Base-by-base conservation (phyloP, 1,140 invertebrate species). In the Popillia japonica region DNA sequence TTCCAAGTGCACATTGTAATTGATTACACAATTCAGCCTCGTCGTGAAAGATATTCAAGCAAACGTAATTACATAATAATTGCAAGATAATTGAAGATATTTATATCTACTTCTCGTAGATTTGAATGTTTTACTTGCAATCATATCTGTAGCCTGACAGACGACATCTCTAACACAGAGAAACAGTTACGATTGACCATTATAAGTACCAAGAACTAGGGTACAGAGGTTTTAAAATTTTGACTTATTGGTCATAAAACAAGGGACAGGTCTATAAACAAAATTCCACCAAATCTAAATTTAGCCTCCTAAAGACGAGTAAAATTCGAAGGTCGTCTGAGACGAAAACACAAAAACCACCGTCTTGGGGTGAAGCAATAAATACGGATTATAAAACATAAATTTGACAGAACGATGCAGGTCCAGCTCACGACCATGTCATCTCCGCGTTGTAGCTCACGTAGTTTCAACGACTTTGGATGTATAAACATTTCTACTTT, bases 331-430 rank as follows among this genome's bases (percentile, higher is more conserved):
- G 72, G 72, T 73, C 64, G 68, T 77, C 78, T 73, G 61, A 40
- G 48, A 72, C 68, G 44, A 59, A 48, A 34, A 68, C 27, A 74
- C 68, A 61, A 68, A 78, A 40, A 41, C 61, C 64, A 76, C 75
- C 55, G 20, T 68, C 61, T 59, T 68, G 61, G 61, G 61, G 61
- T 68, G 61, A 55, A 23, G 78, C 41, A 76, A 79, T 79, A 79
- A 79, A 79, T 79, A 79, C 44, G 59, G 75, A 79, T 79, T 79
- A 79, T 72, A 79, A 72, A 76, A 79, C 78, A 76, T 79, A 79
- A 79, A 79, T 79, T 79, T 79, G 78, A 79, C 78, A 79, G 78
- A 72, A 76, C 40, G 34, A 14, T 74, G 14, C 72, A 34, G 27
- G 61, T 68, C 61, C 40, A 10, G 27, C 22, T 23, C 22, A 68